Base-by-base conservation (phyloP, 2,888 invertebrate genomes). In the Zygothrica quintamaculata region DNA sequence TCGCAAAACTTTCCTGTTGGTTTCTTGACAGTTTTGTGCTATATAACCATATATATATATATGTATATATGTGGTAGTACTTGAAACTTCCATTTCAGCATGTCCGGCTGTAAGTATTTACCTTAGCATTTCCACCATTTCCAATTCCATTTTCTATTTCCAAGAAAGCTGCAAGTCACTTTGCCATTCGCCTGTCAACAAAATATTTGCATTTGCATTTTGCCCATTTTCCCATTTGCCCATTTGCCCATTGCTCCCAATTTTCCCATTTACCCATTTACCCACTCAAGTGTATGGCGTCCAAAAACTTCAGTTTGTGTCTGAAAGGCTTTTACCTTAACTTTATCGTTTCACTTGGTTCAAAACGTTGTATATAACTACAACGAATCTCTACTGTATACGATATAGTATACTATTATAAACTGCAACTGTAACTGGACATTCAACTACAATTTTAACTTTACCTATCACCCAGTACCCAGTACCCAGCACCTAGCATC, bases 201-300 rank as follows among this genome's bases (percentile, higher is more conserved):
- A 77, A 76, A 76, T 76, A 76, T 76, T 67, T 76, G 67, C 77
- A 80, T 82, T 81, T 80, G 40, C 58, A 44, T 56, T 62, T 71
- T 64, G 62, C 65, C 72, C 55, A 64, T 48, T 47, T 42, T n/a
- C 58, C 48, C 60, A 71, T 62, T 71, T 64, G 62, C 65, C 72
- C 55, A 64, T 48, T 47, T 42, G 39, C 18, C 67, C 47, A 8
- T 39, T 39, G 39, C 12, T 26, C n/a, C n/a, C n/a, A n/a, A n/a
- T n/a, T n/a, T n/a, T n/a, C 58, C 48, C 60, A 71, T 62, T 71
- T 64, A 58, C 65, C 72, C 55, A 64, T 48, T 47, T 42, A 36
- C 18, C 67, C 47, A 46, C 37, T 43, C 16, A 42, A 55, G 56
- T 53, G 53, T 34, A 22, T 22, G 25, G 48, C 61, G 33, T 53